A percentile compares a stretch with the other conserved stretches of the same genome.
Conservation (phyloP, 1,140 invertebrate species). For the Panagrolaimus sp. region DNA sequence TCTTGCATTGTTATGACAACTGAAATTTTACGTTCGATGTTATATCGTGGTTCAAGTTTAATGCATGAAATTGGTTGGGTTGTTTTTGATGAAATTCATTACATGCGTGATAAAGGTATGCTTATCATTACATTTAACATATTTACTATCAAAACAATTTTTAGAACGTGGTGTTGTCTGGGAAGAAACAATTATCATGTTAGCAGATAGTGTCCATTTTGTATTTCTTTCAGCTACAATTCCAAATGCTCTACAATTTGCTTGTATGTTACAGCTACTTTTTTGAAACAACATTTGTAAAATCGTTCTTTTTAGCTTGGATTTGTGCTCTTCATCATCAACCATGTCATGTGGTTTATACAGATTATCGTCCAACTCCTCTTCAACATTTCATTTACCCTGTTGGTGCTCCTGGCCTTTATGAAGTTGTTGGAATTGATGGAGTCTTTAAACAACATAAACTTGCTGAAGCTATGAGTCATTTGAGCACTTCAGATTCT, state of each 20-base stretch:
- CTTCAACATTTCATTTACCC: conserved; percentile 97
- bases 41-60: conserved; percentile 90
- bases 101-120: conserved; percentile 88
- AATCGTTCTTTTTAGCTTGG: conserved; percentile 70
- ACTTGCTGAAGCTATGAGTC: conserved; percentile 88
- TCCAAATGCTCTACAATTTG: conserved; percentile 93
- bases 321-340: conserved; percentile 85
- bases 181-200: conserved; percentile 96
- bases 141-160: conserved; percentile 2
- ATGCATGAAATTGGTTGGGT: conserved; percentile 99
- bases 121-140: not conserved
- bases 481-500: conserved; percentile 67
- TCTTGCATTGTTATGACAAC: conserved; percentile 99
- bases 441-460: conserved; percentile 93
- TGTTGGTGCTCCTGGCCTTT: conserved; percentile 83
- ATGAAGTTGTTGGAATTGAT: conserved; percentile 73
- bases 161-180: conserved; percentile 91
- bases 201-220: conserved; percentile 95
- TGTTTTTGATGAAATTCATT: conserved; percentile 99
- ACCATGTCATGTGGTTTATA: conserved; percentile 98
- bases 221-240: conserved; percentile 99
- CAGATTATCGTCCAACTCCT: conserved; percentile 91
- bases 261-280: conserved; percentile 52
- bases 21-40: conserved; percentile 96
- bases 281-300: not conserved